Base-by-base conservation (phyloP, 2,888 invertebrate species). In the Spisula subtruncata region DNA sequence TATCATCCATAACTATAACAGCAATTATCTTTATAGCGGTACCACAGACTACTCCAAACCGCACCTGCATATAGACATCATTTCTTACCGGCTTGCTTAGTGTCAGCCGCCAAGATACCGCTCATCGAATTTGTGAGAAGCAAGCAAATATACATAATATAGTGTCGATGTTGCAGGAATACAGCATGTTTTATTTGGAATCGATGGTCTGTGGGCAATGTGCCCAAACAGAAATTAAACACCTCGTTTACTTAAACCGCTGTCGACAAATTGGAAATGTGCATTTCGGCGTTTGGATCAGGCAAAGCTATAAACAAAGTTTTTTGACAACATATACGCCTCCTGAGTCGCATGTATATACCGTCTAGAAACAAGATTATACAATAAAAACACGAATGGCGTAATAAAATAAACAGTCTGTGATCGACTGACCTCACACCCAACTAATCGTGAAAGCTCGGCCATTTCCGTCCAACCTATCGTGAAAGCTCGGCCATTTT, bases 1-100 rank as follows among this genome's bases (percentile, higher is more conserved):
- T 75, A 85, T n/a, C 29, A 85, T 16, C 35, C 51, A 25, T 51
- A 48, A n/a, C 75, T 75, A 85, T 79, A 85, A 51, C 75, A 54
- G 54, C 79, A 75, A 85, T 84, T 84, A 84, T 48, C 84, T 84
- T 84, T 51, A n/a, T n/a, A 84, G 66, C 41, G 66, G 66, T 83
- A 51, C 75, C 75, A 29, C 16, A 75, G 75, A 84, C 75, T 85
- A 79, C 75, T 85, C 79, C 48, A 48, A 41, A 10, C 4, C 14
- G 51, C 14, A 79, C 75, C 85, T 85, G 48, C 35, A 10, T 48
- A 41, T 60, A 60, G n/a, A 60, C 18, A 41, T 71, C 66, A 35
- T 66, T 25, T 25, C 14, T 8, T 29, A 4, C 41, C 46, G 83
- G 46, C 71, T 66, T 48, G 20, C 18, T 79, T 14, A 4, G 35